Conservation (phyloP, 2,888 invertebrate species). For the Xanthia icteritia region DNA sequence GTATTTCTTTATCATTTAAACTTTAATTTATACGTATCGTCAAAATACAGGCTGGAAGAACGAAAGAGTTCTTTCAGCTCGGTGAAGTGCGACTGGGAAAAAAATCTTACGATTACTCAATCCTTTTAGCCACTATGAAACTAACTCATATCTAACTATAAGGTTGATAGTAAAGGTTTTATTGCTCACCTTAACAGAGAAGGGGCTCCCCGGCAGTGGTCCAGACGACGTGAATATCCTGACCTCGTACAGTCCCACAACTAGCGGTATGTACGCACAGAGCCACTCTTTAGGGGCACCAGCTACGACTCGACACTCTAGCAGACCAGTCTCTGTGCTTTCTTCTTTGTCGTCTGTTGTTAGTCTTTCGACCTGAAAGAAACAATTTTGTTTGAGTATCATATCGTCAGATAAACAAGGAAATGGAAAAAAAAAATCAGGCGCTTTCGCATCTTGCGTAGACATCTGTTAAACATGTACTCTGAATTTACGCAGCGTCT, state of each 20-base stretch:
- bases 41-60: too few relatives aligned
- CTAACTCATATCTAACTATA: too few relatives aligned
- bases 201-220: slow-evolving; percentile 94
- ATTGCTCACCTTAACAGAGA: slow-evolving; percentile 92
- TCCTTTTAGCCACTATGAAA: too few relatives aligned
- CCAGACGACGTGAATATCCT: slow-evolving; percentile 93
- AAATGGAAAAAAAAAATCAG: background rate
- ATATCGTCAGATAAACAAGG: background rate
- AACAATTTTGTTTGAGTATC: background rate
- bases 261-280: slow-evolving; percentile 97
- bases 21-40: too few relatives aligned
- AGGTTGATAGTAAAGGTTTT: too few relatives aligned
- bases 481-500: background rate
- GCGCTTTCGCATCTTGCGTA: background rate
- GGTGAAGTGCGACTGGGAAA: too few relatives aligned
- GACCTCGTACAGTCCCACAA: slow-evolving; percentile 97
- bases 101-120: too few relatives aligned
- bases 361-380: slow-evolving; percentile 84
- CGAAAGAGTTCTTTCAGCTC: too few relatives aligned
- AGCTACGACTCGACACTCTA: slow-evolving; percentile 91
- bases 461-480: background rate
- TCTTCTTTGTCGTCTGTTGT: slow-evolving; percentile 85
- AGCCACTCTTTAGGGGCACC: slow-evolving; percentile 95
- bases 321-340: slow-evolving; percentile 79
- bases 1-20: too few relatives aligned